Evolutionary conservation across 2,797 vertebrate species (phyloP).

Genomic region (Microctenopoma lineatum): DNA sequence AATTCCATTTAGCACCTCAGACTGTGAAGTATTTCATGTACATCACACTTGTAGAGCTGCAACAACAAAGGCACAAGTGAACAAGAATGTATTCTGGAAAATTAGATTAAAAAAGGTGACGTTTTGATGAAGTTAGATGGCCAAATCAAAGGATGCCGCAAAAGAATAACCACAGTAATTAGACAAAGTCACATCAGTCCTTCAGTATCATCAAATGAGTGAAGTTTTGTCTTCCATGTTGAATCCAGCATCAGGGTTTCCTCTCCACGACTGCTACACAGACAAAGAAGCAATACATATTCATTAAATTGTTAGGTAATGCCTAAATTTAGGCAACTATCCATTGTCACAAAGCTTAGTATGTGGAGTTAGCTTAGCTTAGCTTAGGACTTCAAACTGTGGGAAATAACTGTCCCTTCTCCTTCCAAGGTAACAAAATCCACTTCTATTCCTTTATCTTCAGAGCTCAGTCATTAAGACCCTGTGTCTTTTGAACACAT

Average conservation of each 20-base stretch:
- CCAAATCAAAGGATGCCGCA: neutral
- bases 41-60: neutral
- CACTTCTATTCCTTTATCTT: neutral
- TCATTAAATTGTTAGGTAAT: too few relatives aligned
- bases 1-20: slow-evolving; percentile 16
- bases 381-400: neutral
- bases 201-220: neutral
- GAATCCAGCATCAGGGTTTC: neutral
- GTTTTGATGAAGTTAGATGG: neutral
- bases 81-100: neutral
- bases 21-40: slow-evolving; percentile 17
- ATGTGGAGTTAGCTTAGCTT: too few relatives aligned
- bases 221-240: neutral
- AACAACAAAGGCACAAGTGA: neutral
- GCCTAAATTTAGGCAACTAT: too few relatives aligned
- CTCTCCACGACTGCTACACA: too few relatives aligned
- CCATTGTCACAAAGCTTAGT: too few relatives aligned
- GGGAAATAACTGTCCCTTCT: neutral
- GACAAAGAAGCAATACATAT: too few relatives aligned
- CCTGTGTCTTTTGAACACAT: neutral
- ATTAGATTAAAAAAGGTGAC: neutral
- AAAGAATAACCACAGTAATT: neutral
- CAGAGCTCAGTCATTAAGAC: neutral
- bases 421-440: neutral
- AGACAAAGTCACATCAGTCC: neutral